These are phyloP conservation scores for Tenrec ecaudatus DNA, from an alignment of 2,113 vertebrate genomes.

Conservation along the genomic window DNA sequence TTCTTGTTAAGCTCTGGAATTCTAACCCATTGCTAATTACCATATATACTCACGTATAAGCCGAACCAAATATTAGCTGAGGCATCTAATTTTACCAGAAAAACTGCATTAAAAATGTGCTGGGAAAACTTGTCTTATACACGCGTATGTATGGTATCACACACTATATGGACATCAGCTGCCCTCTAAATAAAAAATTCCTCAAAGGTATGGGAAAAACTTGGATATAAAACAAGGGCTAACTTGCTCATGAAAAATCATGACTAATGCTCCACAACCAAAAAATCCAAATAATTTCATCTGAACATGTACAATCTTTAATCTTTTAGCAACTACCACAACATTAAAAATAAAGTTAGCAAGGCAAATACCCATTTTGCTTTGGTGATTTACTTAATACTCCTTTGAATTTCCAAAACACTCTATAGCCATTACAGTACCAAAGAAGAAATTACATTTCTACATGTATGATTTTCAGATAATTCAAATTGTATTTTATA, in stretches of 20 bases:
- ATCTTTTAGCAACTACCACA: not conserved
- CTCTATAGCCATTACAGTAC: slow-evolving; percentile 1
- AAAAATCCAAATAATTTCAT: slow-evolving; percentile 46
- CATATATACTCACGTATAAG: too few species aligned
- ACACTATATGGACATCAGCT: not conserved
- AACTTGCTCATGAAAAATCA: not conserved
- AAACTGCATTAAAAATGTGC: too few species aligned
- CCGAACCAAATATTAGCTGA: too few species aligned
- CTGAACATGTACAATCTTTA: slow-evolving; percentile 37
- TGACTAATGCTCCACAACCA: slow-evolving; percentile 13
- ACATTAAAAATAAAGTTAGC: too few species aligned
- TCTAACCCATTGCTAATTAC: slow-evolving; percentile 17
- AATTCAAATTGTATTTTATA: slow-evolving; percentile 54
- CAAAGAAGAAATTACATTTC: not conserved
- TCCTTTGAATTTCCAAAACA: slow-evolving; percentile 20
- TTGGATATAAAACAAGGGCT: not conserved
- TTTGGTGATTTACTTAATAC: slow-evolving; percentile 16
- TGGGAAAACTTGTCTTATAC: too few species aligned
- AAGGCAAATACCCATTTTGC: not conserved
- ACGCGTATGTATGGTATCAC: too few species aligned
- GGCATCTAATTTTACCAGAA: too few species aligned
- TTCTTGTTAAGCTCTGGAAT: slow-evolving; percentile 47
- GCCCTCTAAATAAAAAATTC: slow-evolving; percentile 35
- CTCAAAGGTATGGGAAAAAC: slow-evolving; percentile 46
- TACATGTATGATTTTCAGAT: slow-evolving; percentile 15